Evolutionary conservation across 2,797 vertebrate genomes (phyloP), one percentile per base, ranked within the genome.

Genomic region (Micropoecilia bifurca): DNA sequence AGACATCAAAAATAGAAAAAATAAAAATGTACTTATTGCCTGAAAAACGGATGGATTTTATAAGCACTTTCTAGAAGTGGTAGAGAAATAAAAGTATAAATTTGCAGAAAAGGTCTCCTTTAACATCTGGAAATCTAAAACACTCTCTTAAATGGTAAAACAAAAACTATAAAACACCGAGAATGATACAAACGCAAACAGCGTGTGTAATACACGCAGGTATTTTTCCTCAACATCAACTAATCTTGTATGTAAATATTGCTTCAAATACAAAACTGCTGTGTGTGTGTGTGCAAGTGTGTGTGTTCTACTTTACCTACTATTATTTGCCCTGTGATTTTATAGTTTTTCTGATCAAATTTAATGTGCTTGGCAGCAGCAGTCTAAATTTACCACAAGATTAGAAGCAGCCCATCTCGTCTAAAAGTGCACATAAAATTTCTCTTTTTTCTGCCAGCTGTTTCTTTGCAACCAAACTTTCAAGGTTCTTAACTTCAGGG

Each of bases 401-500:
- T 81, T 73, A 50, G 28, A 47, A 75, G 25, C 0, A 20, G n/a
- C 57, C 0, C 30, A 57, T 28, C 18, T 12, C 73, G 87, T 89
- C 88, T 81, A 25, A 80, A 83, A 79, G 80, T 73, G 74, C 28
- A 63, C 1, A 1, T 63, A 59, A 74, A 76, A 59, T 59, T 47
- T 25, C 43, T 50, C 25, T 77, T 12, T 33, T 45, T 74, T 39
- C 28, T 4, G 28, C 30, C 25, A 16, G 0, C 28, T 68, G 48
- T 39, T 18, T 78, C 50, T 85, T 85, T 80, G 75, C 20, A 80
- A 55, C 30, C 79, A 85, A 89, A 92, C 84, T 87, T 92, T 90
- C 85, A 94, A 93, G 93, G 94, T 93, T 90, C 82, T 86, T 83
- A 83, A 80, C 87, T 89, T 86, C 66, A 75, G 53, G 47, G 9